Base-by-base conservation (phyloP, 2,888 invertebrate species). In the Volucella zonaria region DNA sequence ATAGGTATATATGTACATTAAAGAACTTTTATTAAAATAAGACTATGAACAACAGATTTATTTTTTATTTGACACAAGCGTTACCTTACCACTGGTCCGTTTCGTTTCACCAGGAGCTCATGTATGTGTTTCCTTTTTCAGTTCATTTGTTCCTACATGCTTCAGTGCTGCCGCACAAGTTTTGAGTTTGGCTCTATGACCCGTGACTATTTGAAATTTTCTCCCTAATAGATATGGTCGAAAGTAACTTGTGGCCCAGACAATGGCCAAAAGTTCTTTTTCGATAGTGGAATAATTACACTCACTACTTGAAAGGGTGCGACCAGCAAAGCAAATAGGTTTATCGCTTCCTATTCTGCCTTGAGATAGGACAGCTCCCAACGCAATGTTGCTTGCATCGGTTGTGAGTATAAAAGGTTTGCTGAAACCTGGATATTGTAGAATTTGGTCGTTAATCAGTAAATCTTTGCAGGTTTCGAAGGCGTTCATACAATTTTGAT, bases 211-310 rank as follows among this genome's bases (percentile, higher is more conserved):
- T 23, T 23, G 18, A 23, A 23, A 23, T 23, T 23, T 23, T 23
- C 3, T 23, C 18, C 18, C 2, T 2, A 23, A 23, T 23, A 23
- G 31, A 45, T 90, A 90, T 1, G 89, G 90, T 47, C 18, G 18
- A 23, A 23, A 23, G 18, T 23, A 23, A 23, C 18, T 1, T 23
- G 18, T 23, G 88, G 88, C 89, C 89, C 88, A 89, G 0, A 90
- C 87, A 8, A 90, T 88, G 61, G 18, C 18, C 18, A 23, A 23
- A 3, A 23, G 2, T 86, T 91, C 90, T 54, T 89, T 90, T 67
- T 91, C 90, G 9, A 89, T 88, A 1, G 88, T 87, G 4, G 82
- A 82, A 51, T 89, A 89, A 42, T 87, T 88, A 8, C 14, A 51
- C 87, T 89, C 88, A 0, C 87, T 64, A 12, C 74, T 45, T 3